These are phyloP conservation scores for Chorisops tibialis DNA, from an alignment of 2,888 invertebrate genomes.

Conservation along the genomic window DNA sequence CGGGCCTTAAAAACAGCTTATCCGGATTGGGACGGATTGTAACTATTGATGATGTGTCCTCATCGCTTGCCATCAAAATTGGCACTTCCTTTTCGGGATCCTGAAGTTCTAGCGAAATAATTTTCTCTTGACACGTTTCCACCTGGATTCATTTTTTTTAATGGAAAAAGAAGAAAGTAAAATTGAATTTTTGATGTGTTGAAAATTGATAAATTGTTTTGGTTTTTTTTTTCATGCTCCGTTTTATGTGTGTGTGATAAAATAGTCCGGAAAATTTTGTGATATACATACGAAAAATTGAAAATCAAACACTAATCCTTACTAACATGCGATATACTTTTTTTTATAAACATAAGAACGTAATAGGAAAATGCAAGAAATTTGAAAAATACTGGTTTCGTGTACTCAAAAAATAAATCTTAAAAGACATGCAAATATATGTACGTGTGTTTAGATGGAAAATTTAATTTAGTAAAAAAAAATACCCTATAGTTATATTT, in stretches of 20 bases:
- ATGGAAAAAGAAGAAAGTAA: not conserved
- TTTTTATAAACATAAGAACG: too few species aligned
- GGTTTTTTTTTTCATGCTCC: not conserved
- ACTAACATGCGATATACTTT: too few species aligned
- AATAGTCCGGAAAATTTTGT: not conserved
- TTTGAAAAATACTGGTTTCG: too few species aligned
- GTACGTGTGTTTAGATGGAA: too few species aligned
- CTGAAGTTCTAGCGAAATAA: constrained; percentile 81
- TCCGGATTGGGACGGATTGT: constrained; percentile 52
- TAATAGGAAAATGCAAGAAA: too few species aligned
- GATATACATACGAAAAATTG: too few species aligned
- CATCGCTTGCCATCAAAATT: constrained; percentile 49
- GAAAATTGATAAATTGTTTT: not conserved
- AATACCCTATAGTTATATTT: too few species aligned
- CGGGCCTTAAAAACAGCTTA: constrained; percentile 44
- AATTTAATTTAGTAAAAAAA: too few species aligned
- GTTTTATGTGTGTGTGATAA: not conserved
- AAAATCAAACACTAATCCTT: too few species aligned
- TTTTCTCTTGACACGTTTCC: constrained; percentile 87
- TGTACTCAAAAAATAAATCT: too few species aligned
- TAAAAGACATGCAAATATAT: too few species aligned
- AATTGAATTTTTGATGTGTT: not conserved
- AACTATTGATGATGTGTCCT: constrained; percentile 55
- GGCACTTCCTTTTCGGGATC: constrained; percentile 49
- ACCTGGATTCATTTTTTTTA: constrained; percentile 55